phyloP scores from a whole-genome alignment of 2,113 vertebrate species.

The Bujurquina vittata region DNA sequence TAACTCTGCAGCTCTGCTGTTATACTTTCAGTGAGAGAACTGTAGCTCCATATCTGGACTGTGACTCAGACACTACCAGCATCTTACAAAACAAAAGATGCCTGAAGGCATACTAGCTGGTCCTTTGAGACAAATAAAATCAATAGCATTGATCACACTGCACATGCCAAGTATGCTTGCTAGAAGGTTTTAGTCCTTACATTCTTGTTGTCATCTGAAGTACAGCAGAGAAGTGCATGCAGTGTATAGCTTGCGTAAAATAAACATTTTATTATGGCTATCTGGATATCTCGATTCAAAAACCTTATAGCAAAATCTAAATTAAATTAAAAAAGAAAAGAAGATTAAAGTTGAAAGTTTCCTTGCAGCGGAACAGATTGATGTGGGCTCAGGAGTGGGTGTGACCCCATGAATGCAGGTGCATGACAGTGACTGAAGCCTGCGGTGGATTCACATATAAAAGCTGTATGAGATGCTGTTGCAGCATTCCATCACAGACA shows the following conservation, averaged over 20 bases:
- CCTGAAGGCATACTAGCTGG: background rate
- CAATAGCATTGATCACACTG: slow-evolving; percentile 24
- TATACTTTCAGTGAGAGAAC: background rate
- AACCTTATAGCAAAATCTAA: background rate
- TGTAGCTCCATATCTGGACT: background rate
- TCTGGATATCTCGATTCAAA: background rate
- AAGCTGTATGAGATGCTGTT: background rate
- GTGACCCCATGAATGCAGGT: background rate
- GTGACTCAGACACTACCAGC: background rate
- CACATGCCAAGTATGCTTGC: background rate
- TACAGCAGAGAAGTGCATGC: background rate
- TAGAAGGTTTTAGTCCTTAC: background rate
- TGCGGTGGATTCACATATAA: background rate
- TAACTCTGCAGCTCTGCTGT: background rate
- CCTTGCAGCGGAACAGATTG: background rate
- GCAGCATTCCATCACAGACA: background rate
- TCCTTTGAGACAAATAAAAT: slow-evolving; percentile 6
- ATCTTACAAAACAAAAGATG: background rate
- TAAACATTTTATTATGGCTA: background rate
- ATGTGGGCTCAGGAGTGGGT: slow-evolving; percentile 5
- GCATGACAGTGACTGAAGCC: background rate
- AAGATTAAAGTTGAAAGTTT: background rate
- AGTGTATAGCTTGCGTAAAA: background rate
- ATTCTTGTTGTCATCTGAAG: slow-evolving; percentile 1
- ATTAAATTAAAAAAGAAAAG: background rate